These are phyloP conservation scores for Clunio marinus DNA, from an alignment of 2,888 invertebrate species.

Conservation along the genomic window DNA sequence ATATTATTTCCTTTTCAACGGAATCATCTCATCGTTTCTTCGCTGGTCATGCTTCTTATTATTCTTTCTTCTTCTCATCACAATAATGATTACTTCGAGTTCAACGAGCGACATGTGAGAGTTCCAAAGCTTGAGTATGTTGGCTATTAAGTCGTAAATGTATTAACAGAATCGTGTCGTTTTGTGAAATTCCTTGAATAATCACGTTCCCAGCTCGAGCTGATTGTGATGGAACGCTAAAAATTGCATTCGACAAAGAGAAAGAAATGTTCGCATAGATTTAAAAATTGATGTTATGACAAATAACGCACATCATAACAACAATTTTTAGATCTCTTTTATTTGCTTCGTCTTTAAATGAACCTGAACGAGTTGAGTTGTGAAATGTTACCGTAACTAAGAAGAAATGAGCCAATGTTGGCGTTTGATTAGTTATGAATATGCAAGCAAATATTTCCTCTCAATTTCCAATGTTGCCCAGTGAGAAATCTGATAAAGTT, in stretches of 20 bases:
- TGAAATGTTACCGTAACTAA: background rate
- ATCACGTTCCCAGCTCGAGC: slow-evolving; percentile 25
- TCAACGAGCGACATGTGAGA: too few relatives aligned
- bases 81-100: too few relatives aligned
- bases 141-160: slow-evolving; percentile 38
- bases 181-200: slow-evolving; percentile 32
- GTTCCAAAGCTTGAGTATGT: too few relatives aligned
- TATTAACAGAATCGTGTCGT: slow-evolving; percentile 36
- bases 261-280: background rate
- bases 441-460: slow-evolving; percentile 36
- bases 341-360: background rate
- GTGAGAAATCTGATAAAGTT: background rate
- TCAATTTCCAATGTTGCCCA: background rate
- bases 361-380: background rate
- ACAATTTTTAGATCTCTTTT: slow-evolving; percentile 15
- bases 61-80: too few relatives aligned
- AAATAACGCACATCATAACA: slow-evolving; percentile 34
- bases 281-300: slow-evolving; percentile 30
- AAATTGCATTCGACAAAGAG: background rate
- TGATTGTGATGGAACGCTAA: slow-evolving; percentile 12
- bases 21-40: background rate
- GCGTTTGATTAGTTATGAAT: slow-evolving; percentile 35
- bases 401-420: slow-evolving; percentile 12
- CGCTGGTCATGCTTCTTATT: too few relatives aligned
- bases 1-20: slow-evolving; percentile 27